Conservation (phyloP, 1,140 invertebrate genomes). For the Pseudobourletiella spinata region DNA sequence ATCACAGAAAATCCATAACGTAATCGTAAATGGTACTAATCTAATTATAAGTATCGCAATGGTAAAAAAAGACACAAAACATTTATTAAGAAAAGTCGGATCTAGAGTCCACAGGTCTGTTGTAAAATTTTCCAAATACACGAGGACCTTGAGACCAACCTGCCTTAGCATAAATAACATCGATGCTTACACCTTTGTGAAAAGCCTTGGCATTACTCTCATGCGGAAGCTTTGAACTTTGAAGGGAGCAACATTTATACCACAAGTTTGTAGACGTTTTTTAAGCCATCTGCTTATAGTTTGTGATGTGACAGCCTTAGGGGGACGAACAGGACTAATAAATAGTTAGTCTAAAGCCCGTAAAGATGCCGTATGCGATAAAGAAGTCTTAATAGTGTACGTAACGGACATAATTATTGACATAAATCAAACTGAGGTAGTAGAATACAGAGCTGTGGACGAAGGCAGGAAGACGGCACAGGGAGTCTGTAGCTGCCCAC, state of each 20-base stretch:
- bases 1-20: no score
- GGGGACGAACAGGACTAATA: not conserved
- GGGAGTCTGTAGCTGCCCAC: not conserved
- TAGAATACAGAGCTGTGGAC: not conserved
- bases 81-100: no score
- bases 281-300: slow-evolving; percentile 6
- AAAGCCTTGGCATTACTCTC: not conserved
- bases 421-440: not conserved
- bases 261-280: not conserved
- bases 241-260: not conserved
- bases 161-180: not conserved
- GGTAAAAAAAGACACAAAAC: no score
- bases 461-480: not conserved
- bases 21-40: no score
- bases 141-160: slow-evolving; percentile 2
- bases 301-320: not conserved
- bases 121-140: slow-evolving; percentile 1
- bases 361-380: not conserved
- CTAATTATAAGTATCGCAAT: no score
- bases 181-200: not conserved
- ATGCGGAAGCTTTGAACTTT: not conserved
- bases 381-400: not conserved
- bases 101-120: no score
- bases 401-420: not conserved
- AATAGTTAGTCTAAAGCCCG: not conserved